Base-by-base conservation (phyloP, 2,113 vertebrate genomes). In the Tyrannus savana region DNA sequence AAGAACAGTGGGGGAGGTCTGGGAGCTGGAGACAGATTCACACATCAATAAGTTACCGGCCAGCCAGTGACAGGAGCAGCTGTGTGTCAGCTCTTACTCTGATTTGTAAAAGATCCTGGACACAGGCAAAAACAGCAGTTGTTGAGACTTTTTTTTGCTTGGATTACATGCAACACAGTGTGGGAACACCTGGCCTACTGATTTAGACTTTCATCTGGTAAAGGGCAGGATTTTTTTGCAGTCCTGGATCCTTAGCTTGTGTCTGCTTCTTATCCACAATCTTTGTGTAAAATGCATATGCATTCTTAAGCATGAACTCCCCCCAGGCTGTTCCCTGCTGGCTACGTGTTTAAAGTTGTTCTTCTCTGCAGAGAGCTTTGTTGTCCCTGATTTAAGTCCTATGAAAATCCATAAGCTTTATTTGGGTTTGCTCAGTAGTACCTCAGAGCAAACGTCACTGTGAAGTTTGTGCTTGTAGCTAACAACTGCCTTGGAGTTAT, bases 1-100 rank as follows among this genome's bases (percentile, higher is more conserved):
- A 93, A 85, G 82, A 90, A 66, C 78, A 90, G 85, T 67, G 90
- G 94, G 67, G 46, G 53, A 95, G 41, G 49, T 88, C 85, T 90
- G 82, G 53, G 88, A 93, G 58, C 44, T 90, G 66, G 22, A 76
- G 46, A 49, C 52, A 83, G 67, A 71, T 85, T 73, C 92, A 83
- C 1, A 7, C 75, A 92, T 92, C 79, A 67, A 2, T 71, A 67
- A 81, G 16, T 42, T 68, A 47, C 73, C 59, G 56, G 39, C 44
- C 56, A 90, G 84, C 12, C 55, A 59, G 56, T n/a, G 68, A 81
- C 60, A 59, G 50, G 7, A 91, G 35, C 93, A 95, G 68, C 68
- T 87, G 68, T 39, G 64, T 81, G 49, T 59, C 86, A 52, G 47
- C 35, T 84, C 75, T 71, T 44, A 31, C 27, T 62, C 19, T 84